Evolutionary conservation across 2,888 invertebrate genomes (phyloP).

Genomic region (Priocnemis perturbator): DNA sequence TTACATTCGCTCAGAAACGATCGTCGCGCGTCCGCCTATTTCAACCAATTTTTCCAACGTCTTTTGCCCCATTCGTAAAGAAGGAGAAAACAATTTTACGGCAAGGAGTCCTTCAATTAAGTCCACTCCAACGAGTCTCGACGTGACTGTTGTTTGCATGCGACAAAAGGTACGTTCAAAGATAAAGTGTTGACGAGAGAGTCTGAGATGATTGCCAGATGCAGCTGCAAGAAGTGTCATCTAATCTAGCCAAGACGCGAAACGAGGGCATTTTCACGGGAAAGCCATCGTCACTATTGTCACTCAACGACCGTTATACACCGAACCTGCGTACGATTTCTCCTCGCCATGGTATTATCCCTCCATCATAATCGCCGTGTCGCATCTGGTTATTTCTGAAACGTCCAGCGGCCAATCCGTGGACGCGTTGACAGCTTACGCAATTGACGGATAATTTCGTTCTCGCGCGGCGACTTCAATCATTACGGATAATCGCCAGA

Average conservation of each 20-base stretch:
- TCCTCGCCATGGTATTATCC: too few species aligned
- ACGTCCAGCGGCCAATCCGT: too few species aligned
- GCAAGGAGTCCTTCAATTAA: neutral
- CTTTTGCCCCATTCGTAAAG: too few species aligned
- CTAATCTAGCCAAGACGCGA: neutral
- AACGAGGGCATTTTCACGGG: conserved; percentile 11
- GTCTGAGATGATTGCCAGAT: too few species aligned
- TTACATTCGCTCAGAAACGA: too few species aligned
- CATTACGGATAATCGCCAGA: neutral
- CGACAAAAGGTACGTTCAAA: neutral
- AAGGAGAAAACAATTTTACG: too few species aligned
- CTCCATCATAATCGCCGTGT: too few species aligned
- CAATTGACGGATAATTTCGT: neutral
- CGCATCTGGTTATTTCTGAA: too few species aligned
- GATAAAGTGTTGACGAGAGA: too few species aligned
- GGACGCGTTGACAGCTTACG: neutral
- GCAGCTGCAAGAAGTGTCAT: too few species aligned
- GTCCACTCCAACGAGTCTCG: neutral
- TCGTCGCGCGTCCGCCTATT: too few species aligned
- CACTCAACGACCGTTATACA: conserved; percentile 4
- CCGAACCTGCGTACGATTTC: neutral
- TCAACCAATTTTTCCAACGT: too few species aligned
- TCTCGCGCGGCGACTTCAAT: neutral
- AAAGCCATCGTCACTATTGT: conserved; percentile 2
- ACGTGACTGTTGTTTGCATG: neutral